Evolutionary conservation across 1,140 invertebrate species (phyloP), one percentile per base, ranked within the genome.

Genomic region (Drosophila trapezifrons): DNA sequence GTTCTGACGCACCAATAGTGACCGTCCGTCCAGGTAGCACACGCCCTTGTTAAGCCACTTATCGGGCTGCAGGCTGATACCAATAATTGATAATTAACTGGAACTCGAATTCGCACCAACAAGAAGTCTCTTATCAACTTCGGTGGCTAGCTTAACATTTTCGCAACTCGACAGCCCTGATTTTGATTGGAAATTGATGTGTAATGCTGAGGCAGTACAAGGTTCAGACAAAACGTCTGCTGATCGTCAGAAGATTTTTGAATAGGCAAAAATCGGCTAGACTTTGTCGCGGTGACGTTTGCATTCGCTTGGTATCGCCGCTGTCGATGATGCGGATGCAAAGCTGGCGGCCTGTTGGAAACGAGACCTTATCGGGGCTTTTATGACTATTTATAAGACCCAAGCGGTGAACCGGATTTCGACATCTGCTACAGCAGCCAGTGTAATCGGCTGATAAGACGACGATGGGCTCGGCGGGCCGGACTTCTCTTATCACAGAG

Each of bases 361-460:
- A 25, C 49, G 6, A 49, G 45, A 51, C 18, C 65, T 71, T 71
- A 71, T 71, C 67, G 27, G 5, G 9, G 18, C 12, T 37, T 38
- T 18, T 22, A 47, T 58, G 65, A 46, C 65, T 71, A 71, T 70
- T 71, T 57, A 49, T 71, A 51, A 72, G 66, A 58, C 43, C 46
- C 43, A 45, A 71, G 40, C 45, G 37, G 35, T 83, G 80, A 82
- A 82, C 80, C 80, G 80, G 80, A 82, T 82, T 83, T 46, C 32
- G 35, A 45, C 17, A 27, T 54, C 29, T 37, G 64, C 42, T 7
- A 43, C 32, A 40, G 64, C 15, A 32, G 64, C 49, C 47, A 45
- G 43, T 49, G 43, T 43, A 57, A 71, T 71, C 51, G 17, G 8
- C n/a, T 65, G 76, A 82, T 82, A 83, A 79, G 70, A 56, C 58